A percentile compares a stretch with the other conserved stretches of the same genome.
These are phyloP conservation scores for Leptonema lineaticorne DNA, from an alignment of 1,140 invertebrate species.

Conservation along the genomic window DNA sequence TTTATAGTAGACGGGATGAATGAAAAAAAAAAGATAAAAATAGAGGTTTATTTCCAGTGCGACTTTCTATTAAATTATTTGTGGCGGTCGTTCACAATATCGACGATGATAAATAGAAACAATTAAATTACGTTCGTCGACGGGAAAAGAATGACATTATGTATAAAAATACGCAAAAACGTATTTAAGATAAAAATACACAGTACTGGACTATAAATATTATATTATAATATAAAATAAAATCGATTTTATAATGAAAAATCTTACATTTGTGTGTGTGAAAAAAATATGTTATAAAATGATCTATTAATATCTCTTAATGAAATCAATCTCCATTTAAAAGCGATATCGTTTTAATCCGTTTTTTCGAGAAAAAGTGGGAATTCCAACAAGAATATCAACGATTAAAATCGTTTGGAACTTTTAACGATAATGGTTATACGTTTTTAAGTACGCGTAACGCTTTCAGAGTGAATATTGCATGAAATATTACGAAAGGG, in stretches of 20 bases:
- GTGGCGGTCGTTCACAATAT: neutral
- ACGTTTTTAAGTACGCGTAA: slow-evolving; percentile 34
- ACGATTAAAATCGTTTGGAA: slow-evolving; percentile 20
- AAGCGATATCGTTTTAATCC: slow-evolving; percentile 6
- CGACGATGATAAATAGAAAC: too few relatives aligned
- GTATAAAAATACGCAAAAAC: too few relatives aligned
- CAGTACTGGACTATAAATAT: too few relatives aligned
- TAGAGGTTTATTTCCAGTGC: neutral
- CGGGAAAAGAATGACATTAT: neutral
- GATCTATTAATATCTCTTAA: too few relatives aligned
- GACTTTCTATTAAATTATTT: neutral
- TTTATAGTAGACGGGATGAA: slow-evolving; percentile 1
- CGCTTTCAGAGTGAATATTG: neutral
- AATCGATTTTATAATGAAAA: too few relatives aligned
- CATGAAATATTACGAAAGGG: slow-evolving; percentile 2
- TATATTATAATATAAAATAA: too few relatives aligned
- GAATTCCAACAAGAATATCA: slow-evolving; percentile 12
- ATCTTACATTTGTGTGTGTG: too few relatives aligned
- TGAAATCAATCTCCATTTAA: neutral
- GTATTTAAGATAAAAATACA: too few relatives aligned
- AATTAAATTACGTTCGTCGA: too few relatives aligned
- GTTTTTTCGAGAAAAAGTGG: neutral
- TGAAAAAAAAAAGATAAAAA: neutral
- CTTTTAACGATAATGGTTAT: slow-evolving; percentile 36
- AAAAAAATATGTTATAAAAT: too few relatives aligned